phyloP scores from a whole-genome alignment of 1,140 invertebrate species.

The Sarcophaga peregrina region DNA sequence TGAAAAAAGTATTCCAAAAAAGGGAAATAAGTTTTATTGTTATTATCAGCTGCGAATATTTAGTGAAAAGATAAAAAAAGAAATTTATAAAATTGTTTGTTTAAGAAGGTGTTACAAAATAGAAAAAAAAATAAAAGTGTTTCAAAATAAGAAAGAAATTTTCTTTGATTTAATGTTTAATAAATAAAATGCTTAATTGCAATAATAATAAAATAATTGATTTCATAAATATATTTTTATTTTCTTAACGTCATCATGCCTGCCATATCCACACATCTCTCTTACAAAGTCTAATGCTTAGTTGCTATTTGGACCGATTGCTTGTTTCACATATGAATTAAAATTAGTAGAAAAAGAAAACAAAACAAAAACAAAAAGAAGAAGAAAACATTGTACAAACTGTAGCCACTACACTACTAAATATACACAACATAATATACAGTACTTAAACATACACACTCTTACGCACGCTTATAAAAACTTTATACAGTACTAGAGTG shows the following conservation, averaged over 20 bases:
- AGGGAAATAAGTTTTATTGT: too few relatives aligned
- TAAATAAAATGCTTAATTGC: not conserved
- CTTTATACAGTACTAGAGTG: not conserved
- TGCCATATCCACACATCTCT: not conserved
- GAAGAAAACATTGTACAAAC: not conserved
- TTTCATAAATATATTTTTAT: slow-evolving; percentile 10
- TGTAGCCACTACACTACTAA: slow-evolving; percentile 29
- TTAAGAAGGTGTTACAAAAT: not conserved
- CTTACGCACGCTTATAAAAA: not conserved
- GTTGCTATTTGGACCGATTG: not conserved
- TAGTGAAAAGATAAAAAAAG: not conserved
- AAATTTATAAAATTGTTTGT: not conserved
- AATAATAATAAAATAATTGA: slow-evolving; percentile 1
- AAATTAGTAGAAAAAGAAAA: not conserved
- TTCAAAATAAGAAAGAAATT: not conserved
- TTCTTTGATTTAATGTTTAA: not conserved
- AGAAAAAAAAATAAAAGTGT: not conserved
- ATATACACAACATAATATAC: slow-evolving; percentile 26
- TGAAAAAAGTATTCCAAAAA: too few relatives aligned
- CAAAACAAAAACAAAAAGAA: slow-evolving; percentile 7
- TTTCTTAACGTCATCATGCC: not conserved
- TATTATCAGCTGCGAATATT: not conserved
- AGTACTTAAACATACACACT: not conserved
- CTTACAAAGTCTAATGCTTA: slow-evolving; percentile 10
- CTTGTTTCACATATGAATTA: not conserved